Evolutionary conservation across 1,140 invertebrate genomes (phyloP).

Genomic region (Lepidurus apus): DNA sequence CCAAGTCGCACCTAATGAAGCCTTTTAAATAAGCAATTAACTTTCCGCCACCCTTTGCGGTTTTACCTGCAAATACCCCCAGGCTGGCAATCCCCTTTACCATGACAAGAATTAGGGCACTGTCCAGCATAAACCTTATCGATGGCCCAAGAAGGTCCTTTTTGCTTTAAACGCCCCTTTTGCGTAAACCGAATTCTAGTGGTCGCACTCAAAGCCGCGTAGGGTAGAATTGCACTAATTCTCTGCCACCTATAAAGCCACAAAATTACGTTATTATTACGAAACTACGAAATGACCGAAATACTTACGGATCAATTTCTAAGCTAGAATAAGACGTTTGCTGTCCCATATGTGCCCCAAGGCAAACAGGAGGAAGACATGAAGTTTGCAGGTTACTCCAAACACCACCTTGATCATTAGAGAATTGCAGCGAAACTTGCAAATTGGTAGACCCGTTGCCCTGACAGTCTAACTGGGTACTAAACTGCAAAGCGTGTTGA

Average conservation of each 20-base stretch:
- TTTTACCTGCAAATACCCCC: slow-evolving; percentile 45
- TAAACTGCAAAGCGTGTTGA: slow-evolving; percentile 43
- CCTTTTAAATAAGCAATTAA: background rate
- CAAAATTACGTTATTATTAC: background rate
- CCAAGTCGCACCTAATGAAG: background rate
- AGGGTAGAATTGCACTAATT: slow-evolving; percentile 46
- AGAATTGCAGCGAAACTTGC: slow-evolving; percentile 44
- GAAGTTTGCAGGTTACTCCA: slow-evolving; percentile 43
- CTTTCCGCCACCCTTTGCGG: background rate
- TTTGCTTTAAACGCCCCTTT: slow-evolving; percentile 29
- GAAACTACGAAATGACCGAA: background rate
- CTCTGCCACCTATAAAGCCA: slow-evolving; percentile 41
- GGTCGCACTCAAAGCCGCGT: slow-evolving; percentile 43
- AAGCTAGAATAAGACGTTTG: slow-evolving; percentile 23
- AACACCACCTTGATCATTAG: slow-evolving; percentile 43
- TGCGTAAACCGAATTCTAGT: slow-evolving; percentile 45
- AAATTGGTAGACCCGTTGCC: slow-evolving; percentile 27
- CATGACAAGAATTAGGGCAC: slow-evolving; percentile 46
- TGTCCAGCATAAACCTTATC: slow-evolving; percentile 47
- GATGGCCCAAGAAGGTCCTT: slow-evolving; percentile 44
- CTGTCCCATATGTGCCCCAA: slow-evolving; percentile 38
- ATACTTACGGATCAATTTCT: slow-evolving; percentile 13
- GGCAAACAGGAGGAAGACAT: slow-evolving; percentile 43
- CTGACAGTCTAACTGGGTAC: background rate
- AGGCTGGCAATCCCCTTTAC: slow-evolving; percentile 44